Evolutionary conservation across 2,888 invertebrate species (phyloP), one percentile per base, ranked within the genome.

Genomic region (Dichetophora obliterata): DNA sequence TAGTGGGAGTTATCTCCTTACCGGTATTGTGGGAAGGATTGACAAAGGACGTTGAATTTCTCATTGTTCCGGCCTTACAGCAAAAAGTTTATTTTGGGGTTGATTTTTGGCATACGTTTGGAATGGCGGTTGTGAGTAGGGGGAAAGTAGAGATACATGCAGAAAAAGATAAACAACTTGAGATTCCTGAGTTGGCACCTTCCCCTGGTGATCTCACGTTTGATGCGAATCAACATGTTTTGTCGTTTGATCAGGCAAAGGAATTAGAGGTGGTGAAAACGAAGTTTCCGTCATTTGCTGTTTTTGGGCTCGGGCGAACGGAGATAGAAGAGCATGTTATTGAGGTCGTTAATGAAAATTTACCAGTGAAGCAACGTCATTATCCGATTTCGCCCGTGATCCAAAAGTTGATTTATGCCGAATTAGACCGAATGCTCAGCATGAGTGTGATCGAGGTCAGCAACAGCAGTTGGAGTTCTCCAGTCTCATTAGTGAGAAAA

Each of bases 401-500:
- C 14, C 68, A 76, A 48, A 70, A 76, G 22, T 37, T 76, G 6
- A 54, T 76, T 19, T 52, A 76, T 37, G 52, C 22, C 8, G 75
- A 75, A n/a, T 68, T 69, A 43, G 69, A 69, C 22, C 59, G 69
- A 31, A 75, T 75, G 54, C 31, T 76, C 16, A 14, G 52, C 9
- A 48, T 76, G 43, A 66, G 65, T 59, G 57, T 76, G 8, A 65
- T 66, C n/a, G n/a, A n/a, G n/a, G n/a, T n/a, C n/a, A n/a, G n/a
- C n/a, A n/a, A n/a, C n/a, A n/a, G n/a, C n/a, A n/a, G n/a, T n/a
- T n/a, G n/a, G n/a, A n/a, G n/a, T n/a, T n/a, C n/a, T n/a, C n/a
- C n/a, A n/a, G n/a, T 77, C 5, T 75, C 70, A 9, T 19, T 77
- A 16, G 70, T 70, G 3, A 24, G 77, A 2, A 85, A 85, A 70